Evolutionary conservation across 2,797 vertebrate species (phyloP).

Genomic region (Jordanella pulchra): DNA sequence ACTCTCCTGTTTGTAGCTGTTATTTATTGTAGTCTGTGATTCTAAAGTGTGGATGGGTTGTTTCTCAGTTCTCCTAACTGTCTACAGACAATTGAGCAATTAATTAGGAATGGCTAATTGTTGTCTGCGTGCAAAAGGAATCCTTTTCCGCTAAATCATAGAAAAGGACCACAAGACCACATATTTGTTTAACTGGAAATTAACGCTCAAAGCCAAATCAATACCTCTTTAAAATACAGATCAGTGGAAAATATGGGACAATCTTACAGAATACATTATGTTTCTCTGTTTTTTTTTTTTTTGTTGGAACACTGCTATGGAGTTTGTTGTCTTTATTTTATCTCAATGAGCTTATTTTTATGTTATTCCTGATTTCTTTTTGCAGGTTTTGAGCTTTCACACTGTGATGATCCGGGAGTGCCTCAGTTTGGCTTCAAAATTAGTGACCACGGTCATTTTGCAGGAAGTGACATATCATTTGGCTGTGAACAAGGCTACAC

Average conservation of each 20-base stretch:
- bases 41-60: slow-evolving; percentile 12
- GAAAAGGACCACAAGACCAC: slow-evolving; percentile 46
- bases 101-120: slow-evolving; percentile 66
- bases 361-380: slow-evolving; percentile 2
- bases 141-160: slow-evolving; percentile 55
- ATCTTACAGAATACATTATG: slow-evolving; percentile 13
- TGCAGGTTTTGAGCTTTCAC: slow-evolving; percentile 94
- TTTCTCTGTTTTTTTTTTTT: slow-evolving; percentile 5
- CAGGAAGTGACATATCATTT: slow-evolving; percentile 93
- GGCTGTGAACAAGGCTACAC: slow-evolving; percentile 95
- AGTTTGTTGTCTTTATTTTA: slow-evolving; percentile 1
- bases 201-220: slow-evolving; percentile 49
- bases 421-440: slow-evolving; percentile 98
- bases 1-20: slow-evolving; percentile 42
- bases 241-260: slow-evolving; percentile 23
- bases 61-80: slow-evolving; percentile 51
- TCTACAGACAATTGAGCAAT: slow-evolving; percentile 59
- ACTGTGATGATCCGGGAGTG: slow-evolving; percentile 95
- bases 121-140: slow-evolving; percentile 49
- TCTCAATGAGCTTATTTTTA: neutral
- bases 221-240: slow-evolving; percentile 47
- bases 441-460: slow-evolving; percentile 95
- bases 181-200: slow-evolving; percentile 53
- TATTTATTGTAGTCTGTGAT: slow-evolving; percentile 46
- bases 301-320: slow-evolving; percentile 6